Base-by-base conservation (phyloP, 2,888 invertebrate species). In the Uropetala carovei region DNA sequence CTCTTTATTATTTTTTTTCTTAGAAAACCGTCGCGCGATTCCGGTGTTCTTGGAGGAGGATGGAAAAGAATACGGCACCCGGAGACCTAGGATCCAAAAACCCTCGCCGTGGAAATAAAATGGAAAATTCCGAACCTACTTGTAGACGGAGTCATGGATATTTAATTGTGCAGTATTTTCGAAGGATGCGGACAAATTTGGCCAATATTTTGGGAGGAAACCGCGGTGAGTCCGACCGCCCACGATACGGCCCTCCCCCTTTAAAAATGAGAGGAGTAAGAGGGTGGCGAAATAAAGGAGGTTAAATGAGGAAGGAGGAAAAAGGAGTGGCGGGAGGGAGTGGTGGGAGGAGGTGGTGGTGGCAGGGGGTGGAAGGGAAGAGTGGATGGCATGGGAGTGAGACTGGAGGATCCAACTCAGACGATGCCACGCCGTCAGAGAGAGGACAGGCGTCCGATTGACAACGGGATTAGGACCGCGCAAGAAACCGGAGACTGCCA, bases 101-200 rank as follows among this genome's bases (percentile, higher is more conserved):
- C 64, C 16, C n/a, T 64, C 9, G 68, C 9, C 18, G 18, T 18
- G 75, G 27, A 10, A 75, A 18, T 60, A 5, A 13, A 16, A 16
- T 60, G 2, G 60, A 60, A 60, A 60, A 18, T 75, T n/a, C 75
- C 22, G 68, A 9, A 22, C 4, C 75, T 13, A 27, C 75, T 75
- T 13, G 75, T 75, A 18, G 75, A 68, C n/a, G n/a, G 68, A 68
- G 22, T 75, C 75, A 75, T 75, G 75, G 27, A 75, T 75, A 75
- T 75, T 75, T 75, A 75, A 75, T 75, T 75, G 8, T 27, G 75
- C 75, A 68, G 75, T 22, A 27, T 75, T 22, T 22, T 75, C 9
- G 22, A 13, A 27, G 75, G 22, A 75, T 75, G 75, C 13, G 22
- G 75, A 75, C 27, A 27, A 75, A 75, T 75, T 22, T 27, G 75